These are phyloP conservation scores for Lithobates pipiens DNA, from an alignment of 2,797 vertebrate species.

Conservation along the genomic window DNA sequence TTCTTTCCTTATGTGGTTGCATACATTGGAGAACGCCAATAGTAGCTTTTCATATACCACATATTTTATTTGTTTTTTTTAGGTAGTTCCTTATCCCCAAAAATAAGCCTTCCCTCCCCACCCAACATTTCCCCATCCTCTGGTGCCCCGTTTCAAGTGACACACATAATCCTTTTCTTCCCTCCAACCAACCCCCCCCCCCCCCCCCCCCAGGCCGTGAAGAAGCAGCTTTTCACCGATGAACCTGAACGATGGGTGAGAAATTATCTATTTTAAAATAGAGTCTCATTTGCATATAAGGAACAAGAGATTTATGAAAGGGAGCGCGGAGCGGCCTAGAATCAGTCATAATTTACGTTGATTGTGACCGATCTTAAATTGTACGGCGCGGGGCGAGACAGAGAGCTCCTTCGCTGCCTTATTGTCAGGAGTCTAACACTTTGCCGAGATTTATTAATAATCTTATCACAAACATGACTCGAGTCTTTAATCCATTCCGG, in stretches of 20 bases:
- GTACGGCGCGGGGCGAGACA: constrained; percentile 84
- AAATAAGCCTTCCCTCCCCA: constrained; percentile 2
- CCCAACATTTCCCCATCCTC: constrained; percentile 30
- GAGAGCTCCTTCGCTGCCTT: constrained; percentile 82
- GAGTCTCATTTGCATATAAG: constrained; percentile 92
- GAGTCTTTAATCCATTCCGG: constrained; percentile 91
- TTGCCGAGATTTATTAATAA: constrained; percentile 88
- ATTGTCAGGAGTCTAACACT: constrained; percentile 88
- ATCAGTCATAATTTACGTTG: constrained; percentile 87
- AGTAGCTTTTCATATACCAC: too few relatives aligned
- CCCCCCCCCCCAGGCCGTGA: constrained; percentile 59
- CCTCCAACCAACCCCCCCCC: not conserved
- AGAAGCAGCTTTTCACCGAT: constrained; percentile 75
- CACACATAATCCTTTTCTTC: constrained; percentile 41
- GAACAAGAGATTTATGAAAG: constrained; percentile 85
- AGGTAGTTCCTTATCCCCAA: not conserved
- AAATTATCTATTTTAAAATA: constrained; percentile 90
- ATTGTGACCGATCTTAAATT: constrained; percentile 91
- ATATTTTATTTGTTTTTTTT: too few relatives aligned
- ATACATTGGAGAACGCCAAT: too few relatives aligned
- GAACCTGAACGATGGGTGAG: constrained; percentile 80
- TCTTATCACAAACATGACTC: constrained; percentile 93
- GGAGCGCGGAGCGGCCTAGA: constrained; percentile 75
- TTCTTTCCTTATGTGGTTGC: too few relatives aligned
- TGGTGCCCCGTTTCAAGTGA: constrained; percentile 38